Evolutionary conservation across 2,797 vertebrate genomes (phyloP).

Genomic region (Aldrovandia affinis): DNA sequence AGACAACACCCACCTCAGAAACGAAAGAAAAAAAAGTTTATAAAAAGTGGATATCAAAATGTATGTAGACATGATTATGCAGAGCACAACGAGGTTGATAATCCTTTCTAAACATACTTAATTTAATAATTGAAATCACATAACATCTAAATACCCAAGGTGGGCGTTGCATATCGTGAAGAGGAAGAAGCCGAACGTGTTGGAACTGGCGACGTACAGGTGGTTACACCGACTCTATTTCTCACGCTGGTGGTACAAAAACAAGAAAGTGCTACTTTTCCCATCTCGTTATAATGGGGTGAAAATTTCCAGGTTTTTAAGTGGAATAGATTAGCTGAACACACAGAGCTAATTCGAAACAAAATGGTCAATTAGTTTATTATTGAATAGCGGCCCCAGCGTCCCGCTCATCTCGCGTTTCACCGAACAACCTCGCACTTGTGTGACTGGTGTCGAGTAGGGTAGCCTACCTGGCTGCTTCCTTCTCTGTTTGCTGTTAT

Average conservation of each 20-base stretch:
- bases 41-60: no score
- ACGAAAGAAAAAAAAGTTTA: no score
- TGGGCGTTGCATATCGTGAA: no score
- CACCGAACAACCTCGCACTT: constrained; percentile 6
- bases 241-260: constrained; percentile 70
- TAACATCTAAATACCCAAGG: no score
- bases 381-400: constrained; percentile 44
- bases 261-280: constrained; percentile 76
- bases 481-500: background rate
- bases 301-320: constrained; percentile 75
- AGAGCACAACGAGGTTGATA: background rate
- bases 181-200: background rate
- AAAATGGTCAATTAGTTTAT: constrained; percentile 71
- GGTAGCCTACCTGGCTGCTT: background rate
- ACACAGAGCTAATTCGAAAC: constrained; percentile 79
- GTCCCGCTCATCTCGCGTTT: background rate
- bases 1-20: no score
- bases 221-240: constrained; percentile 60
- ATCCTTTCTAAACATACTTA: background rate
- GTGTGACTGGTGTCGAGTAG: background rate
- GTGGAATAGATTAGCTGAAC: constrained; percentile 78
- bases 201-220: constrained; percentile 48
- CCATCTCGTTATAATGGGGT: constrained; percentile 77
- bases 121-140: no score
- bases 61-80: background rate